Conservation (phyloP, 2,888 invertebrate genomes). For the Cerastis rubricosa region DNA sequence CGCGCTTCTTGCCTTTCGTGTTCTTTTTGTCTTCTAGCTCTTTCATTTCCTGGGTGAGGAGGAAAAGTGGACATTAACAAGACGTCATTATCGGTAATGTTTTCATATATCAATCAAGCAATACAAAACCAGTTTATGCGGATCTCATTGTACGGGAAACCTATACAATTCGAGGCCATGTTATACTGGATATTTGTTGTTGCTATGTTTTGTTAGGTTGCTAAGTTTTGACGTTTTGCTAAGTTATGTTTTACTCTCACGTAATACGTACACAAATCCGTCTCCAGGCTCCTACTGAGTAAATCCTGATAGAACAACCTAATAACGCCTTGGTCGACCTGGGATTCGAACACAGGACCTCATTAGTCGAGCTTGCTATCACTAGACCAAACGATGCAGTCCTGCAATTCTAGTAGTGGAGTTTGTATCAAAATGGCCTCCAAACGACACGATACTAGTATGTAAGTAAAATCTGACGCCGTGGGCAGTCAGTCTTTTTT, state of each 20-base stretch:
- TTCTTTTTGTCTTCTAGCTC: constrained; percentile 93
- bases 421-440: not conserved
- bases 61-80: not conserved
- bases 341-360: not conserved
- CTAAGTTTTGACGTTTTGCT: too few relatives aligned
- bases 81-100: not conserved
- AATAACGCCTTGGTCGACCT: not conserved
- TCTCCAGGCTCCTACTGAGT: not conserved
- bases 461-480: not conserved
- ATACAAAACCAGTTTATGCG: too few relatives aligned
- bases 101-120: too few relatives aligned
- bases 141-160: too few relatives aligned
- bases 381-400: not conserved
- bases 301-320: not conserved
- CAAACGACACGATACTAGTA: not conserved
- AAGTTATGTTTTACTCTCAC: too few relatives aligned
- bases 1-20: constrained; percentile 89
- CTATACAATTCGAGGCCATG: too few relatives aligned
- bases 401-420: not conserved
- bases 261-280: not conserved
- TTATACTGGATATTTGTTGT: too few relatives aligned
- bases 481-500: not conserved
- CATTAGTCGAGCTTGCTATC: not conserved
- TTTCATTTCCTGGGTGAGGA: constrained; percentile 92
- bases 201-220: too few relatives aligned